Base-by-base conservation (phyloP, 2,888 invertebrate species). In the Drosophila affinis region DNA sequence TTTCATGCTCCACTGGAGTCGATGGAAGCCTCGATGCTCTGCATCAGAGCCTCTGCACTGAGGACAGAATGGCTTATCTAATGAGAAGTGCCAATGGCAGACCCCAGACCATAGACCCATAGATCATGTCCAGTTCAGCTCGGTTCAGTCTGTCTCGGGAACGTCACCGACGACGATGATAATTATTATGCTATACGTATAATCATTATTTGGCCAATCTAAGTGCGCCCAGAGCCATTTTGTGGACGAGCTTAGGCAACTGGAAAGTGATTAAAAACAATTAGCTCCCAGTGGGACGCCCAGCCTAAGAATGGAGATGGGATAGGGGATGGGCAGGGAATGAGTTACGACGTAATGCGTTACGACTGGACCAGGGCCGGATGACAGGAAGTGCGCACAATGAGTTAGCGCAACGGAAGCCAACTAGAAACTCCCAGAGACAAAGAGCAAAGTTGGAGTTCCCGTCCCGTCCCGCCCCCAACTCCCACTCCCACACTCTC, bases 231-330 rank as follows among this genome's bases (percentile, higher is more conserved):
- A 44, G 4, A 72, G 72, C 71, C 71, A 32, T 55, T 70, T 71
- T 71, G 71, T 49, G 71, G 63, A 54, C 62, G 32, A 64, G 73
- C 52, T 57, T 72, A 56, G 73, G 60, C 62, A 60, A 58, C 77
- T 72, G 72, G 71, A 83, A 81, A 81, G 86, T 83, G 81, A 82
- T 82, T 82, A 86, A 82, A 86, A 82, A 86, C 86, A 79, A 83
- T 81, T 75, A 79, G 77, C 70, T 44, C 10, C 57, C 52, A 65
- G 52, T n/a, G 29, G 27, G 49, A 9, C 18, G 34, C 32, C 9
- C 1, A 10, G 1, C 49, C 10, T 3, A 9, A 24, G 24, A 24
- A 24, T 24, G 24, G 1, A 34, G 2, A 9, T 7, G 24, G 18
- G 21, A n/a, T 0, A 5, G 14, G 12, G 32, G 7, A 32, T 29